A percentile compares a stretch with the other conserved stretches of the same genome.
Conservation (phyloP, 1,140 invertebrate species). For the Brachionus plicatilis region DNA sequence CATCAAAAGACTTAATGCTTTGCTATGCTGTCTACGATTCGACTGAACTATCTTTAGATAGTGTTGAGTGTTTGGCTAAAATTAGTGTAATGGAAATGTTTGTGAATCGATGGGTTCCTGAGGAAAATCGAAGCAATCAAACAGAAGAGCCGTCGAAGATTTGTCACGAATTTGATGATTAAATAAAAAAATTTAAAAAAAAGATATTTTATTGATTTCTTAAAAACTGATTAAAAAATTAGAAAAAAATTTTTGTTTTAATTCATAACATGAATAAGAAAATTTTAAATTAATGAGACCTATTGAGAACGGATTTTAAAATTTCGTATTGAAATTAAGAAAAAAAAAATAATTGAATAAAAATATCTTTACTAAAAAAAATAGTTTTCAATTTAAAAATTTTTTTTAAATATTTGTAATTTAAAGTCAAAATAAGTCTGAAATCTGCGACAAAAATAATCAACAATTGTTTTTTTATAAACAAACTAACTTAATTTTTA, state of each 20-base stretch:
- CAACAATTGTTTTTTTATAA: too few relatives aligned
- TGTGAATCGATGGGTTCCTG: slow-evolving; percentile 5
- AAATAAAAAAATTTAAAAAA: not conserved
- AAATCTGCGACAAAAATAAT: too few relatives aligned
- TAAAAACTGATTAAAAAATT: not conserved
- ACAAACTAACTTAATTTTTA: too few relatives aligned
- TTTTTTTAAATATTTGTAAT: too few relatives aligned
- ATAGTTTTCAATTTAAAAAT: too few relatives aligned
- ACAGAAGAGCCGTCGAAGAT: not conserved
- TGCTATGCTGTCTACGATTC: not conserved
- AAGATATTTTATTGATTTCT: not conserved
- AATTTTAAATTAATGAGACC: too few relatives aligned
- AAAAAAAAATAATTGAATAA: too few relatives aligned
- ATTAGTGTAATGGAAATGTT: not conserved
- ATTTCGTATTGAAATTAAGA: too few relatives aligned
- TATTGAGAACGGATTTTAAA: too few relatives aligned
- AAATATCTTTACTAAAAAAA: too few relatives aligned
- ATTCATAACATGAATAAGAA: too few relatives aligned
- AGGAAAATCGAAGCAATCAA: not conserved
- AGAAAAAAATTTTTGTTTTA: not conserved
- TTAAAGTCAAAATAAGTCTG: too few relatives aligned
- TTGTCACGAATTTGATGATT: not conserved
- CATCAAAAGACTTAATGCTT: slow-evolving; percentile 13
- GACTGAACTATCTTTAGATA: not conserved
- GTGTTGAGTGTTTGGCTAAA: not conserved